phyloP scores from a whole-genome alignment of 2,113 vertebrate genomes.

The Burhinus bistriatus region DNA sequence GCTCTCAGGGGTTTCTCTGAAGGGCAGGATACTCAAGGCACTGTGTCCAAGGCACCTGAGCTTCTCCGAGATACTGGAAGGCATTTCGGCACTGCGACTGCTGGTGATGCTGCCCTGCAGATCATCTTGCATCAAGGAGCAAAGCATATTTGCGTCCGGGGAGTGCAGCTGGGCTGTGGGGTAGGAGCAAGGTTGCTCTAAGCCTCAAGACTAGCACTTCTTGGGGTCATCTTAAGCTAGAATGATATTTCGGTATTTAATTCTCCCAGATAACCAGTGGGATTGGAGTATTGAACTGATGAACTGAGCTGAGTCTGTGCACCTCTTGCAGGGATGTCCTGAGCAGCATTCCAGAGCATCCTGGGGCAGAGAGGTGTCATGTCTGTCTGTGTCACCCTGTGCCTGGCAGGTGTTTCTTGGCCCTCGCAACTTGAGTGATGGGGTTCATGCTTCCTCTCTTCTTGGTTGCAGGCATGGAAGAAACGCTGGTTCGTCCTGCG shows the following conservation, averaged over 20 bases:
- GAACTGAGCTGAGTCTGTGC: neutral
- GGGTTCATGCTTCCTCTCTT: neutral
- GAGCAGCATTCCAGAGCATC: neutral
- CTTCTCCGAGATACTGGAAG: neutral
- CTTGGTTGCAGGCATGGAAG: constrained; percentile 90
- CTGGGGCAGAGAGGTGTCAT: rapidly evolving
- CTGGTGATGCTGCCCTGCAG: rapidly evolving
- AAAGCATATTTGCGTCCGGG: neutral
- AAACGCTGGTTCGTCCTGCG: constrained; percentile 98
- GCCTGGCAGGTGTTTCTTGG: neutral
- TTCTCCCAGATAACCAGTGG: neutral
- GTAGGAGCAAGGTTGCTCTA: neutral
- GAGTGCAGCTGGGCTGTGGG: neutral
- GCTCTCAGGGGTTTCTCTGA: neutral
- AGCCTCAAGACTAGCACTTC: neutral
- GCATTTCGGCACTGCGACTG: rapidly evolving
- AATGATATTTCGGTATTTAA: neutral
- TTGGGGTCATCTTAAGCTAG: neutral
- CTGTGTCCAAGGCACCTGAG: neutral
- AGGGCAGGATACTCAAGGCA: neutral
- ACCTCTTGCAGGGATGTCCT: neutral
- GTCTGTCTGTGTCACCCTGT: neutral
- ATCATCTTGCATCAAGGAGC: neutral
- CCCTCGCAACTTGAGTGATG: neutral
- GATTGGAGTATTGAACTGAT: neutral